Evolutionary conservation across 2,888 invertebrate species (phyloP).

Genomic region (Odontomyia ornata): DNA sequence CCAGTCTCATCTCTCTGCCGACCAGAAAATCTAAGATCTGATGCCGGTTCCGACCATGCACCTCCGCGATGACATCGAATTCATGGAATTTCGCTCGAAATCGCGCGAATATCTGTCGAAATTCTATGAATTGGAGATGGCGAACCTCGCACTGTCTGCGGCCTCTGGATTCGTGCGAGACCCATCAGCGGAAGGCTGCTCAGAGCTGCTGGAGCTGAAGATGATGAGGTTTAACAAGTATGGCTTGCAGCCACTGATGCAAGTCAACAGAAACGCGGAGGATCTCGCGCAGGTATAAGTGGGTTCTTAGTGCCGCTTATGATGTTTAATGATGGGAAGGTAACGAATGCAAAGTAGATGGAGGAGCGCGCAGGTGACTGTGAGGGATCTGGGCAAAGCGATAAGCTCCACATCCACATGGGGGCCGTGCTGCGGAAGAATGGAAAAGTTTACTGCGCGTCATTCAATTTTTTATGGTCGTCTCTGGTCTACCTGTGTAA

Average conservation of each 20-base stretch:
- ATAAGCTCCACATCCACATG: background rate
- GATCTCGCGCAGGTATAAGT: background rate
- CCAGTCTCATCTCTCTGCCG: background rate
- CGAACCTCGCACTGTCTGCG: conserved; percentile 24
- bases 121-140: conserved; percentile 39
- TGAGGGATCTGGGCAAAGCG: background rate
- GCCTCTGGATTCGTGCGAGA: background rate
- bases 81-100: conserved; percentile 46
- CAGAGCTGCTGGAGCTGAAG: conserved; percentile 17
- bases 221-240: conserved; percentile 1
- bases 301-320: conserved; percentile 3
- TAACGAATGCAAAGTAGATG: background rate
- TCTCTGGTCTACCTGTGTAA: background rate
- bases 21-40: conserved; percentile 24
- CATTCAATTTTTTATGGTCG: conserved; percentile 19
- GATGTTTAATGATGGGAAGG: conserved; percentile 32
- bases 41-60: conserved; percentile 6
- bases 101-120: conserved; percentile 46
- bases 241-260: conserved; percentile 34
- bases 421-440: background rate
- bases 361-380: background rate
- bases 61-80: conserved; percentile 42
- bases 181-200: conserved; percentile 24
- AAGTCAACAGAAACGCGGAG: conserved; percentile 12
- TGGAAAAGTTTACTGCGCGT: background rate